Evolutionary conservation across 2,113 vertebrate genomes (phyloP).

Genomic region (Amblyopsis rosae): DNA sequence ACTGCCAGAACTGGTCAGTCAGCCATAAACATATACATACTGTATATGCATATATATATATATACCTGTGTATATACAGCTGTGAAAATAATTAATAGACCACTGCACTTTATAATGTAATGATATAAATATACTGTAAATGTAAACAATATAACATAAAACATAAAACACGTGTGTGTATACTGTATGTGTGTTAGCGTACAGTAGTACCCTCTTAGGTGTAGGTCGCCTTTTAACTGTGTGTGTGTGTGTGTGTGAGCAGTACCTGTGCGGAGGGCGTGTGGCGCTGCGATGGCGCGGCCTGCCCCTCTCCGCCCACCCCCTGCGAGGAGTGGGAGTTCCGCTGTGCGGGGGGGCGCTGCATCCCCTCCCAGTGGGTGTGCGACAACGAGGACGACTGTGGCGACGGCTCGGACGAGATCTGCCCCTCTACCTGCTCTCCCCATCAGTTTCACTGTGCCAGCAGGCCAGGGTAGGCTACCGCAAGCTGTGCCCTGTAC

Average conservation of each 20-base stretch:
- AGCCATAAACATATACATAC: background rate
- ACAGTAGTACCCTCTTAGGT: no score
- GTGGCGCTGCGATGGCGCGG: conserved; percentile 77
- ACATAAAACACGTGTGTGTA: background rate
- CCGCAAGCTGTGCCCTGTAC: no score
- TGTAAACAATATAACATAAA: no score
- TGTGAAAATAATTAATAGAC: no score
- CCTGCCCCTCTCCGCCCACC: conserved; percentile 55
- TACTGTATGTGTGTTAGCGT: background rate
- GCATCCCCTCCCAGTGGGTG: conserved; percentile 83
- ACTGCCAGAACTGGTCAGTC: conserved; percentile 88
- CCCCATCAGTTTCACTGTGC: conserved; percentile 74
- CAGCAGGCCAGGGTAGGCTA: conserved; percentile 34
- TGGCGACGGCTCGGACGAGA: conserved; percentile 86
- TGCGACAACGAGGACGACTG: conserved; percentile 93
- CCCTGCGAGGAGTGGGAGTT: conserved; percentile 80
- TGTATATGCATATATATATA: background rate
- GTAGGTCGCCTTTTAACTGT: background rate
- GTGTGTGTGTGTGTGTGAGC: conserved; percentile 6
- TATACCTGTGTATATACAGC: background rate
- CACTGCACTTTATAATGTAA: no score
- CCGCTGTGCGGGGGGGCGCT: conserved; percentile 75
- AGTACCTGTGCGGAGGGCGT: conserved; percentile 80
- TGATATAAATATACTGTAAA: no score
- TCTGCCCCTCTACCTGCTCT: conserved; percentile 77